phyloP scores from a whole-genome alignment of 1,140 invertebrate species.

The Ditylenchus dipsaci region DNA sequence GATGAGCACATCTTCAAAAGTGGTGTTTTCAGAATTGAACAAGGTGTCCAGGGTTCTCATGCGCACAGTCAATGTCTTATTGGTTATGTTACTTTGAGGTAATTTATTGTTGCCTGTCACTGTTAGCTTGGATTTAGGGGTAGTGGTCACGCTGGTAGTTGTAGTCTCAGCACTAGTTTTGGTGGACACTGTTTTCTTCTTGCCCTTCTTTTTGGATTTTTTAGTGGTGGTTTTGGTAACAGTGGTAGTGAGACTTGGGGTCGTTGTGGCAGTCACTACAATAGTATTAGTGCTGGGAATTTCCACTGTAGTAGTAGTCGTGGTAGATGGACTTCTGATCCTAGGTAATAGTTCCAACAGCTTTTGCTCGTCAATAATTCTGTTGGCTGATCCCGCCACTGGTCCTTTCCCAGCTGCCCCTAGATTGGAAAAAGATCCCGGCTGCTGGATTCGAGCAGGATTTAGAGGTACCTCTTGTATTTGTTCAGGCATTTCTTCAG shows the following conservation, averaged over 20 bases:
- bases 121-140: background rate
- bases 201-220: background rate
- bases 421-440: background rate
- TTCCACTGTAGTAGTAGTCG: slow-evolving; percentile 7
- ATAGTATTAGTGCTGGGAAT: background rate
- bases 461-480: no score
- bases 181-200: background rate
- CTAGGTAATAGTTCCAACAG: slow-evolving; percentile 22
- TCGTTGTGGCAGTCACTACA: slow-evolving; percentile 16
- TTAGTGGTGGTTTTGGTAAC: background rate
- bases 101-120: background rate
- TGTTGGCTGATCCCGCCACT: slow-evolving; percentile 7
- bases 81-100: background rate
- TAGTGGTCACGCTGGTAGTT: background rate
- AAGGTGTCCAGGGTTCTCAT: background rate
- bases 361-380: slow-evolving; percentile 25
- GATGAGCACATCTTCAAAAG: background rate
- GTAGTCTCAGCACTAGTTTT: slow-evolving; percentile 4
- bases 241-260: background rate
- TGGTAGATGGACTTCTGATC: slow-evolving; percentile 22
- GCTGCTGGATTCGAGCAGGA: background rate
- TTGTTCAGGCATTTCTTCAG: background rate
- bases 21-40: background rate
- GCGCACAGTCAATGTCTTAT: background rate
- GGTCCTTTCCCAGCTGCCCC: background rate